Evolutionary conservation across 2,888 invertebrate genomes (phyloP).

Genomic region (Rosalia funebris): DNA sequence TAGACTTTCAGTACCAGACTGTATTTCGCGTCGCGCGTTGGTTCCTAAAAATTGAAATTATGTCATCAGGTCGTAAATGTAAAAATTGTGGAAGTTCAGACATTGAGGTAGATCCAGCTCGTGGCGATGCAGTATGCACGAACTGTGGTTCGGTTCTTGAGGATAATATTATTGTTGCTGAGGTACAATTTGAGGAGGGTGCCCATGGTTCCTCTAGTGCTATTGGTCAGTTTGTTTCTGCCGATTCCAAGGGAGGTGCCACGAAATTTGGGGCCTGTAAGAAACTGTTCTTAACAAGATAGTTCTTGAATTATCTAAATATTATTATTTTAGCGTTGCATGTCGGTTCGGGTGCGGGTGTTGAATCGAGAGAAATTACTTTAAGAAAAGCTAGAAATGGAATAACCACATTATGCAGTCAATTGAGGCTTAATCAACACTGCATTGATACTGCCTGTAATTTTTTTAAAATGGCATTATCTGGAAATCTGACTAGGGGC

Average conservation of each 20-base stretch:
- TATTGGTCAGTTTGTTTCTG: slow-evolving; percentile 93
- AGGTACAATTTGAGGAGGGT: slow-evolving; percentile 95
- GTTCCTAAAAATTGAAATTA: no score
- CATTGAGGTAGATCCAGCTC: slow-evolving; percentile 92
- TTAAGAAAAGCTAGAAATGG: slow-evolving; percentile 87
- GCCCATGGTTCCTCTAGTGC: slow-evolving; percentile 87
- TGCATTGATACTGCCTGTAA: slow-evolving; percentile 93
- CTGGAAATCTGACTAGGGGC: slow-evolving; percentile 87
- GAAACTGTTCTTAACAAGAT: slow-evolving; percentile 22
- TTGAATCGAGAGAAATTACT: slow-evolving; percentile 93
- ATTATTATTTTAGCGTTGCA: slow-evolving; percentile 72
- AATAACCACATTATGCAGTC: slow-evolving; percentile 86
- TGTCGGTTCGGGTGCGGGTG: slow-evolving; percentile 79
- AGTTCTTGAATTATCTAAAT: neutral
- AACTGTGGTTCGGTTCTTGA: slow-evolving; percentile 96
- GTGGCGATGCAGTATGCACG: slow-evolving; percentile 96
- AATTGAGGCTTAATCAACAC: slow-evolving; percentile 87
- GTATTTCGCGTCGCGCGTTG: no score
- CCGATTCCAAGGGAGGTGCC: slow-evolving; percentile 86
- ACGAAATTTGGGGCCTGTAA: slow-evolving; percentile 81
- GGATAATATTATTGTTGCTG: slow-evolving; percentile 95
- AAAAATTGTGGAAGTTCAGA: slow-evolving; percentile 89
- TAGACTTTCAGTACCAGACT: no score
- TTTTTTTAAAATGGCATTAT: slow-evolving; percentile 92
- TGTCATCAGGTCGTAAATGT: slow-evolving; percentile 79